Conservation (phyloP, 2,113 vertebrate genomes). For the Limnothrissa miodon region DNA sequence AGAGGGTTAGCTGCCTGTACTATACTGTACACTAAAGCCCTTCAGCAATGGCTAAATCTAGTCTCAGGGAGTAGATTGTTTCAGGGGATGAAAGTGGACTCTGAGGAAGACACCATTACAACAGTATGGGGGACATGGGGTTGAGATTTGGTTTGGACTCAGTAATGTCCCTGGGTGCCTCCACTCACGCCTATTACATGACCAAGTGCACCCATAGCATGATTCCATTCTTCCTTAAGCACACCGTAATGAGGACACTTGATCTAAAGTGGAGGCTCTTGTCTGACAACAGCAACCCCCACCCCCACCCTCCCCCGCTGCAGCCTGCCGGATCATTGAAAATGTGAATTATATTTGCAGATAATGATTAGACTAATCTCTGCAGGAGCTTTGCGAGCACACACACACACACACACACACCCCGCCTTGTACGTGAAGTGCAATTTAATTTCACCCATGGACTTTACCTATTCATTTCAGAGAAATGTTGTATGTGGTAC, state of each 20-base stretch:
- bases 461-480: neutral
- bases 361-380: constrained; percentile 6
- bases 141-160: neutral
- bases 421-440: neutral
- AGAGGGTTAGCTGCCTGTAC: neutral
- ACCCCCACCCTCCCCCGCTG: neutral
- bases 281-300: neutral
- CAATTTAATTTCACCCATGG: neutral
- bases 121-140: neutral
- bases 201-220: neutral
- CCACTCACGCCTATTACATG: neutral
- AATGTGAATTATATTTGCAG: constrained; percentile 6
- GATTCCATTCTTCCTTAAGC: neutral
- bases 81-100: neutral
- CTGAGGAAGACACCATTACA: neutral
- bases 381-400: neutral
- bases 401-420: neutral
- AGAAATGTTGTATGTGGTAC: neutral
- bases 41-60: neutral
- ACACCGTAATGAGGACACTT: neutral
- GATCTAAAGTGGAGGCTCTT: neutral
- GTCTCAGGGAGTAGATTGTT: neutral
- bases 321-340: neutral
- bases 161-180: neutral
- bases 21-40: neutral